Evolutionary conservation across 2,113 vertebrate species (phyloP).

Genomic region (Ancistrus triradiatus): DNA sequence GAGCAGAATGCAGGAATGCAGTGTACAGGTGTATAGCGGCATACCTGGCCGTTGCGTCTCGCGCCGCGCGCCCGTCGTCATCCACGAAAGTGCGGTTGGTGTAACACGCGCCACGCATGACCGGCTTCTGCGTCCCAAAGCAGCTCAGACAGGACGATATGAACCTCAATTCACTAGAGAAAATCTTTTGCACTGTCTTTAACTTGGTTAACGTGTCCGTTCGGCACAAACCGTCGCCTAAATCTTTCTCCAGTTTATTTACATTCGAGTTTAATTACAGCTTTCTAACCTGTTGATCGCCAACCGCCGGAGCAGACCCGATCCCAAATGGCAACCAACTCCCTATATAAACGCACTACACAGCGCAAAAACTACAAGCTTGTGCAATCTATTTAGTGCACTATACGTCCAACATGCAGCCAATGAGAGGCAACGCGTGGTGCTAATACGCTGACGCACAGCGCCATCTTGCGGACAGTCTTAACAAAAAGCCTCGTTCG

Average conservation of each 20-base stretch:
- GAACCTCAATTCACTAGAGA: too few species aligned
- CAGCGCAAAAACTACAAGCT: too few species aligned
- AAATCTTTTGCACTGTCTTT: too few species aligned
- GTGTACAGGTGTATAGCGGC: neutral
- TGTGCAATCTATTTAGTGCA: neutral
- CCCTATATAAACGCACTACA: neutral
- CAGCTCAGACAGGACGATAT: neutral
- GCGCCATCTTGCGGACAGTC: slow-evolving; percentile 20
- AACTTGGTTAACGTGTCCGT: too few species aligned
- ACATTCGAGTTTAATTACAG: neutral
- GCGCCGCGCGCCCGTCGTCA: slow-evolving; percentile 29
- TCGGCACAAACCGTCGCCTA: neutral
- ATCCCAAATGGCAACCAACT: neutral
- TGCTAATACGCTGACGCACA: neutral
- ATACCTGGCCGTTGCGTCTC: slow-evolving; percentile 21
- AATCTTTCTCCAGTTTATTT: too few species aligned
- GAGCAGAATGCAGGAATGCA: too few species aligned
- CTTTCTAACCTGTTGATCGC: neutral
- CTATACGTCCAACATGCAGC: too few species aligned
- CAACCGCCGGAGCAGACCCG: neutral
- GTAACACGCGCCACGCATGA: slow-evolving; percentile 30
- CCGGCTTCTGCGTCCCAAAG: neutral
- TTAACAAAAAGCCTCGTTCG: too few species aligned
- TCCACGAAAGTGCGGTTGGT: slow-evolving; percentile 33
- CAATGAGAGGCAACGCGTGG: neutral